These are phyloP conservation scores for Drosophila nr. medialis DNA, from an alignment of 2,888 invertebrate species.

Conservation along the genomic window DNA sequence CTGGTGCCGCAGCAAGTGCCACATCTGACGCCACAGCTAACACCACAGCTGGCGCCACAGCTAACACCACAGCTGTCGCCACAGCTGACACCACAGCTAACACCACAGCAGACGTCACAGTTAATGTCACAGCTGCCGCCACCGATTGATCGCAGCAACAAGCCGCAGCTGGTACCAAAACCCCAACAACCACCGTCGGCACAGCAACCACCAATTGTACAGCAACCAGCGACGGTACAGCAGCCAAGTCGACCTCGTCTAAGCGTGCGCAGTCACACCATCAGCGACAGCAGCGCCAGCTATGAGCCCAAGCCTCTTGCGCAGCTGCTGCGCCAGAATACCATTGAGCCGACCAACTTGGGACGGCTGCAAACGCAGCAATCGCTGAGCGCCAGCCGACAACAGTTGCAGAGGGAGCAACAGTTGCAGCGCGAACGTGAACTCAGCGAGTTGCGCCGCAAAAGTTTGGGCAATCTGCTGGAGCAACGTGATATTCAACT, in stretches of 20 bases:
- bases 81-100: conserved; percentile 34
- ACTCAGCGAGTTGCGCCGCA: conserved; percentile 74
- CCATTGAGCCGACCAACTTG: conserved; percentile 7
- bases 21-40: conserved; percentile 17
- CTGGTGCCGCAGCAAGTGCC: conserved; percentile 16
- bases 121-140: neutral
- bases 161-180: conserved; percentile 4
- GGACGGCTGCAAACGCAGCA: conserved; percentile 72
- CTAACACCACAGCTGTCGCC: conserved; percentile 21
- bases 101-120: conserved; percentile 36
- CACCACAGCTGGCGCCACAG: neutral
- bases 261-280: conserved; percentile 46
- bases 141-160: conserved; percentile 6
- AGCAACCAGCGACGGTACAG: conserved; percentile 7
- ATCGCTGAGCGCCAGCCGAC: conserved; percentile 46
- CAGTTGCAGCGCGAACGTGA: conserved; percentile 47
- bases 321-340: conserved; percentile 33
- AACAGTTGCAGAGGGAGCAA: conserved; percentile 37
- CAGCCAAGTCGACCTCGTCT: conserved; percentile 44
- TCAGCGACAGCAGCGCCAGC: conserved; percentile 36
- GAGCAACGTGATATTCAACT: conserved; percentile 53
- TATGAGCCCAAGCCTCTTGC: conserved; percentile 30
- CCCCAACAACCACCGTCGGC: conserved; percentile 19
- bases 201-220: conserved; percentile 34
- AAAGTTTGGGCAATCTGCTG: conserved; percentile 79